These are phyloP conservation scores for Todiramphus saurophagus DNA, from an alignment of 2,113 vertebrate species.

Conservation along the genomic window DNA sequence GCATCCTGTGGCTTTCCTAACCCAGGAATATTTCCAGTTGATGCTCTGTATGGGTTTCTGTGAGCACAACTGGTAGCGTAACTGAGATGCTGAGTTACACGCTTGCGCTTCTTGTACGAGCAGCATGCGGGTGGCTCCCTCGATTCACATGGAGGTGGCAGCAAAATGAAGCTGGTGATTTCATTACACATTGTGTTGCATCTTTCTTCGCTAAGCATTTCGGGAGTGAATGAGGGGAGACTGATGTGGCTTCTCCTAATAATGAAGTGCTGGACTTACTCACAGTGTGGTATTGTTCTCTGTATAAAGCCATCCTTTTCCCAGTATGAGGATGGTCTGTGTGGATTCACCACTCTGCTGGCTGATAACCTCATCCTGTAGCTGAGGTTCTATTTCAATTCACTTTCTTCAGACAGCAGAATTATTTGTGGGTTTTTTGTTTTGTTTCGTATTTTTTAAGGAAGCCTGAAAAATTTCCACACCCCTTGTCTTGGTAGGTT, in stretches of 20 bases:
- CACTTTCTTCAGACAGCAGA: not conserved
- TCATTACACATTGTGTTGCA: not conserved
- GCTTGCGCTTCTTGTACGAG: fast-evolving
- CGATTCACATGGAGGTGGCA: not conserved
- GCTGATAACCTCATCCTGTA: not conserved
- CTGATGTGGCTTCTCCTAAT: not conserved
- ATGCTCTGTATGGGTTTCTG: fast-evolving
- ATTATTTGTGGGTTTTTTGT: too few relatives aligned
- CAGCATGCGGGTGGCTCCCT: not conserved
- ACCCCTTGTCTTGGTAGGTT: not conserved
- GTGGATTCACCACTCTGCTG: not conserved
- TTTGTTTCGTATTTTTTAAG: not conserved
- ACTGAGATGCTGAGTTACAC: not conserved
- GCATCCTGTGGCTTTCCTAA: not conserved
- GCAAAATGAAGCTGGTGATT: not conserved
- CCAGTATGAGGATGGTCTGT: not conserved
- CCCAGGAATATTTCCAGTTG: not conserved
- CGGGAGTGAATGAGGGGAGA: not conserved
- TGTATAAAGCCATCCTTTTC: not conserved
- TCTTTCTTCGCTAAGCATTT: not conserved
- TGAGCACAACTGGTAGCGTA: not conserved
- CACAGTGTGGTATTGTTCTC: not conserved
- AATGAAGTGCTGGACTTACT: not conserved
- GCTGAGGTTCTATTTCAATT: not conserved
- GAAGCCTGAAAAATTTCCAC: not conserved